Evolutionary conservation across 2,797 vertebrate species (phyloP).

Genomic region (Lacerta agilis): DNA sequence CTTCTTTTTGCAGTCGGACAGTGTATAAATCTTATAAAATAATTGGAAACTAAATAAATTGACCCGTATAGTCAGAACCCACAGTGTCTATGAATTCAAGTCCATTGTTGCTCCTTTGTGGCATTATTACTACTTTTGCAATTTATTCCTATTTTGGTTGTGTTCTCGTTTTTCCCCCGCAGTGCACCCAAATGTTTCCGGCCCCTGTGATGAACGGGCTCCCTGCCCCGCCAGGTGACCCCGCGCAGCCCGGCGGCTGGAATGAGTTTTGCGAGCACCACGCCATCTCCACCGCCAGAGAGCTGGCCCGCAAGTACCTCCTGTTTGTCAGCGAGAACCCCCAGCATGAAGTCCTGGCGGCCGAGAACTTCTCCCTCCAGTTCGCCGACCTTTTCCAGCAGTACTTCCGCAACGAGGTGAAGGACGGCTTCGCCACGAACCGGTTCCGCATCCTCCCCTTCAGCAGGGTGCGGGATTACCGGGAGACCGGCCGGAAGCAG

Average conservation of each 20-base stretch:
- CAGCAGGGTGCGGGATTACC: slow-evolving; percentile 88
- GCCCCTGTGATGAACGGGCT: slow-evolving; percentile 97
- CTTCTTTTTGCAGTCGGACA: too few relatives aligned
- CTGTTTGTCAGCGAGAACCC: slow-evolving; percentile 88
- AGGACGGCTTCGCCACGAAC: slow-evolving; percentile 80
- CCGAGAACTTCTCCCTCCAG: slow-evolving; percentile 91
- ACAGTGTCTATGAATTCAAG: neutral
- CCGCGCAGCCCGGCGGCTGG: slow-evolving; percentile 87
- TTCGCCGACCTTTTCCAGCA: slow-evolving; percentile 94
- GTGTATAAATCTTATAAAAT: too few relatives aligned
- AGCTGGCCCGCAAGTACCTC: slow-evolving; percentile 92
- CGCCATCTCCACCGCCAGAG: slow-evolving; percentile 90
- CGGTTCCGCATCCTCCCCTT: slow-evolving; percentile 79
- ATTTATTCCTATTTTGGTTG: too few relatives aligned
- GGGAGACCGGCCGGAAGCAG: slow-evolving; percentile 83
- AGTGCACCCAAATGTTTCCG: slow-evolving; percentile 85
- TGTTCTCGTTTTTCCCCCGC: slow-evolving; percentile 53
- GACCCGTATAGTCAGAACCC: neutral
- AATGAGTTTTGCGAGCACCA: slow-evolving; percentile 97
- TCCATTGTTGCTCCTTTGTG: too few relatives aligned
- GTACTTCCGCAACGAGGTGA: slow-evolving; percentile 92
- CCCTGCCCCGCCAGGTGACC: slow-evolving; percentile 86
- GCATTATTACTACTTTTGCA: too few relatives aligned
- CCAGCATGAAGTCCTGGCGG: slow-evolving; percentile 87
- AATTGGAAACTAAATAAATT: neutral